Base-by-base conservation (phyloP, 2,113 vertebrate species). In the Camelus bactrianus region DNA sequence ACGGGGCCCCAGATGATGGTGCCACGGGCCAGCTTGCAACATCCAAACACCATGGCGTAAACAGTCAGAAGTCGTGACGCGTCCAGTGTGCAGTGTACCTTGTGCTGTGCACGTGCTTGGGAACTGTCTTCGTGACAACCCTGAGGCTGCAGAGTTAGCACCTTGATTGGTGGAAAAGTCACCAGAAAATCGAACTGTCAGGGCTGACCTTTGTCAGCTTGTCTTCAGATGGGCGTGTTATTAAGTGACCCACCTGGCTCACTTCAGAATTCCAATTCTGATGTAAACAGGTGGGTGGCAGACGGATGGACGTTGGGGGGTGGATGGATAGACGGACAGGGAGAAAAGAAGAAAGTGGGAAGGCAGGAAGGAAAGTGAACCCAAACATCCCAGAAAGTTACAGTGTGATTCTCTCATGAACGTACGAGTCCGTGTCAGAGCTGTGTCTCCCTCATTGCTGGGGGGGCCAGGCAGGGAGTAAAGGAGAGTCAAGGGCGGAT, bases 51-150 rank as follows among this genome's bases (percentile, higher is more conserved):
- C 26, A 0, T 10, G 16, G 46, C 46, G 30, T 20, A n/a, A 52
- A 42, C 1, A 10, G 14, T n/a, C 54, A 8, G 54, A 13, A 38
- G 38, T 32, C 1, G 1, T 13, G 20, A 38, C 38, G 38, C 38
- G 67, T 72, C 35, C 3, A 8, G 30, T 0, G 0, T 13, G 2
- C 5, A 0, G 1, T 8, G 4, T 2, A 3, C 38, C 24, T 56
- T n/a, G n/a, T 14, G n/a, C 32, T 26, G 17, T 4, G 67, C n/a
- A 17, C 4, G 1, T 0, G 46, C 35, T 48, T 17, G 1, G 30
- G 14, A 28, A 26, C 35, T 12, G 32, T 17, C n/a, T 46, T n/a
- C 54, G 35, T 26, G 52, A 26, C 60, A 87, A 15, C 52, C 64
- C 17, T 6, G 32, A 70, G 14, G 17, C 35, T 73, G 26, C 4